A percentile compares a stretch with the other conserved stretches of the same genome.
These are phyloP conservation scores for Heliconius hermathena DNA, from an alignment of 1,140 invertebrate genomes.

Conservation along the genomic window DNA sequence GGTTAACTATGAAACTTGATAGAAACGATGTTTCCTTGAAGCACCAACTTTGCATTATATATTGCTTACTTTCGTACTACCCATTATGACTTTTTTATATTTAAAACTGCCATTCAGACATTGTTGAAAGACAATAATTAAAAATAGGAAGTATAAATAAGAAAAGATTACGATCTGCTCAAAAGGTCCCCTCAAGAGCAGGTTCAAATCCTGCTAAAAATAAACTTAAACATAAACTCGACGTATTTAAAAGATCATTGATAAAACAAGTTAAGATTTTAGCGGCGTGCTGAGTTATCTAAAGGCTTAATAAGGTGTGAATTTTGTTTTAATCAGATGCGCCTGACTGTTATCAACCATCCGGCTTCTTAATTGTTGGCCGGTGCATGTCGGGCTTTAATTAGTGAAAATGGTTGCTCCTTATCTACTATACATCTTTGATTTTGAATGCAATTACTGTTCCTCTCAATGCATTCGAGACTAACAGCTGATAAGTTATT, in stretches of 20 bases:
- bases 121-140: too few species aligned
- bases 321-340: constrained; percentile 57
- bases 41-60: constrained; percentile 38
- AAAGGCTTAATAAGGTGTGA: constrained; percentile 72
- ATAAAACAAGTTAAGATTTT: constrained; percentile 17
- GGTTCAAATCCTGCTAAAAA: neutral
- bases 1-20: constrained; percentile 43
- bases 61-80: constrained; percentile 34
- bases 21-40: constrained; percentile 41
- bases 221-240: neutral
- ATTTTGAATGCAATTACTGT: constrained; percentile 80
- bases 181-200: too few species aligned
- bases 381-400: constrained; percentile 73
- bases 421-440: constrained; percentile 70
- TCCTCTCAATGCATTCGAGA: constrained; percentile 51
- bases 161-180: too few species aligned
- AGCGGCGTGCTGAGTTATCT: constrained; percentile 25
- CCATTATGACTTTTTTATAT: constrained; percentile 25
- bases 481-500: constrained; percentile 38
- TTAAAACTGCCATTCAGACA: neutral
- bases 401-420: constrained; percentile 75
- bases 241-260: neutral
- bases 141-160: neutral
- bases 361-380: constrained; percentile 73
- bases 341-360: constrained; percentile 72